Conservation (phyloP, 2,888 invertebrate genomes). For the Lysandra bellargus region DNA sequence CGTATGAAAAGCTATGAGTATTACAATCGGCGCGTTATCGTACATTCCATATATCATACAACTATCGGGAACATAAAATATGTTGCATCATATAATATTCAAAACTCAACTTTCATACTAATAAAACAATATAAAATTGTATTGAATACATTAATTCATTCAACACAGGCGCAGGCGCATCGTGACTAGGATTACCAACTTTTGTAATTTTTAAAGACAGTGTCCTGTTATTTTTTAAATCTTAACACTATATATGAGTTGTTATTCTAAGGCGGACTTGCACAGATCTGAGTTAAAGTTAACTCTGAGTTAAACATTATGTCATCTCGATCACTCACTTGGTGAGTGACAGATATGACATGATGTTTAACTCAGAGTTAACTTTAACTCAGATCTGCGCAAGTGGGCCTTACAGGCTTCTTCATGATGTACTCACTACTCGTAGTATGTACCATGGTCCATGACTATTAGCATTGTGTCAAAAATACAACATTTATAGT, state of each 20-base stretch:
- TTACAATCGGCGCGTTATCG: constrained; percentile 19
- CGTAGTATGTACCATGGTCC: too few species aligned
- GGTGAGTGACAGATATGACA: too few species aligned
- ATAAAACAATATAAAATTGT: constrained; percentile 76
- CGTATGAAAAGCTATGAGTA: constrained; percentile 28
- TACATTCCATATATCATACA: constrained; percentile 26
- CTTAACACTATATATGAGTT: background rate
- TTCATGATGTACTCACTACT: too few species aligned
- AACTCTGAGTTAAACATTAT: too few species aligned
- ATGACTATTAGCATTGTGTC: too few species aligned
- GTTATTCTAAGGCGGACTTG: too few species aligned
- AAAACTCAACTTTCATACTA: constrained; percentile 66
- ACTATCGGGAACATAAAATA: constrained; percentile 46
- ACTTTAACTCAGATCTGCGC: too few species aligned
- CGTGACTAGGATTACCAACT: constrained; percentile 23
- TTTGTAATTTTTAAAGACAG: background rate
- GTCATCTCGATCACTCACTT: too few species aligned
- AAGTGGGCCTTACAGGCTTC: too few species aligned
- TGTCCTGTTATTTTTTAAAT: background rate
- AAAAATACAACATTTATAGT: too few species aligned
- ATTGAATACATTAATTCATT: constrained; percentile 73
- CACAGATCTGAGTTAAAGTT: too few species aligned
- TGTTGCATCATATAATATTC: constrained; percentile 59
- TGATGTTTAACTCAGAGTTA: too few species aligned
- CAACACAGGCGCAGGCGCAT: constrained; percentile 48